Percentiles rank a stretch among this genome's conserved stretches.
phyloP scores from a whole-genome alignment of 1,140 invertebrate species.

The Drosophila gunungcola region DNA sequence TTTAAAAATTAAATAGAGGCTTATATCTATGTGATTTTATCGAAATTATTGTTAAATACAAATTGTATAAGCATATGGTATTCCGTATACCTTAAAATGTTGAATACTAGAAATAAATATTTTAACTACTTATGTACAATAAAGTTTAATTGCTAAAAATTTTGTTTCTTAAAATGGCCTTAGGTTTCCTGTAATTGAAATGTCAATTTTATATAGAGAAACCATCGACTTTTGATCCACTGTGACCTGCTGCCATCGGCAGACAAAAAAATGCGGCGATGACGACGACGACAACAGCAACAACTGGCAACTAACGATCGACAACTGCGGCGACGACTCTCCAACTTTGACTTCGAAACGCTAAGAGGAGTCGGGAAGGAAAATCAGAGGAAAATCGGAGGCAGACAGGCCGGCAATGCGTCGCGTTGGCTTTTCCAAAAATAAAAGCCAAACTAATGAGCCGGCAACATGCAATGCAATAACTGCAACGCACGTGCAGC shows the following conservation, averaged over 20 bases:
- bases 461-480: constrained; percentile 77
- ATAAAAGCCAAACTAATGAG: constrained; percentile 83
- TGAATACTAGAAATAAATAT: too few species aligned
- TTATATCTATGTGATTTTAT: too few species aligned
- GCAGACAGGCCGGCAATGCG: constrained; percentile 78
- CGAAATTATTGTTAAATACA: too few species aligned
- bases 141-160: neutral
- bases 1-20: too few species aligned
- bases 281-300: constrained; percentile 37
- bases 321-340: constrained; percentile 69
- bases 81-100: too few species aligned
- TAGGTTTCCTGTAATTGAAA: constrained; percentile 3
- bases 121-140: neutral
- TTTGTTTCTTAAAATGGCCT: neutral
- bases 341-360: constrained; percentile 41
- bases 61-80: too few species aligned
- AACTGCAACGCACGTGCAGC: constrained; percentile 72
- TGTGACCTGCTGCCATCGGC: constrained; percentile 42
- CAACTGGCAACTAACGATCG: constrained; percentile 78
- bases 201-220: constrained; percentile 8
- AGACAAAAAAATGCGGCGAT: constrained; percentile 38
- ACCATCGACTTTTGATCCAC: constrained; percentile 9
- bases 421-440: constrained; percentile 82
- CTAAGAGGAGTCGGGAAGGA: neutral
- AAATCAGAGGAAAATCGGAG: constrained; percentile 20